phyloP scores from a whole-genome alignment of 2,888 invertebrate genomes.

The Pseudococcus jackbeardsleyi region DNA sequence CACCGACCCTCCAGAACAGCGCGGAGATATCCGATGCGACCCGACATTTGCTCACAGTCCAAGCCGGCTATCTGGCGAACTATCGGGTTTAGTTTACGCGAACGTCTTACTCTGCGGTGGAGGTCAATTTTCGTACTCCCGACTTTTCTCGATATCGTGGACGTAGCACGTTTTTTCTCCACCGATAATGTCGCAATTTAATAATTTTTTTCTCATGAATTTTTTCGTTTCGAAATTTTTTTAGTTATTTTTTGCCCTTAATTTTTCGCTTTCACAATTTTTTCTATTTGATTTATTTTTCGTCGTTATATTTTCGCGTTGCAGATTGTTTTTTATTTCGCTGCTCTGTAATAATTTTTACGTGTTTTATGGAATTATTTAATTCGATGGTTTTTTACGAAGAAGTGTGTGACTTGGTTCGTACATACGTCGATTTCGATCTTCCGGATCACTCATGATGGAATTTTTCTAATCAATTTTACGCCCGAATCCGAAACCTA shows the following conservation, averaged over 20 bases:
- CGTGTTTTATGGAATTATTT: constrained; percentile 16
- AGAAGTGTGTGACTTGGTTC: constrained; percentile 5
- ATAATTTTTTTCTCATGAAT: not conserved
- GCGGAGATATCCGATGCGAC: constrained; percentile 64
- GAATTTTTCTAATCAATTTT: constrained; percentile 30
- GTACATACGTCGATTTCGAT: not conserved
- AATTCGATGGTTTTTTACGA: constrained; percentile 1
- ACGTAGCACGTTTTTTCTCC: constrained; percentile 53
- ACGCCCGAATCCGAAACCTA: not conserved
- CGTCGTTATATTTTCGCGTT: not conserved
- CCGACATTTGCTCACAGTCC: constrained; percentile 63
- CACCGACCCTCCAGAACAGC: constrained; percentile 62
- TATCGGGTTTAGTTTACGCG: constrained; percentile 64
- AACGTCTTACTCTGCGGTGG: constrained; percentile 55
- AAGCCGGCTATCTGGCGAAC: constrained; percentile 65
- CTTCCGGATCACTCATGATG: not conserved
- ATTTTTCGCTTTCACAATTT: not conserved
- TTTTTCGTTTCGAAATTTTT: too few relatives aligned
- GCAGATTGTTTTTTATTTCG: not conserved
- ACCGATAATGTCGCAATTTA: not conserved
- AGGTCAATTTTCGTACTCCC: constrained; percentile 57
- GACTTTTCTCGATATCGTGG: constrained; percentile 17
- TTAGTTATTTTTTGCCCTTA: not conserved
- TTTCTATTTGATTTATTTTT: not conserved
- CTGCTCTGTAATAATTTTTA: not conserved